Evolutionary conservation across 2,113 vertebrate genomes (phyloP), one percentile per base, ranked within the genome.

Genomic region (Lamprologus sp.): DNA sequence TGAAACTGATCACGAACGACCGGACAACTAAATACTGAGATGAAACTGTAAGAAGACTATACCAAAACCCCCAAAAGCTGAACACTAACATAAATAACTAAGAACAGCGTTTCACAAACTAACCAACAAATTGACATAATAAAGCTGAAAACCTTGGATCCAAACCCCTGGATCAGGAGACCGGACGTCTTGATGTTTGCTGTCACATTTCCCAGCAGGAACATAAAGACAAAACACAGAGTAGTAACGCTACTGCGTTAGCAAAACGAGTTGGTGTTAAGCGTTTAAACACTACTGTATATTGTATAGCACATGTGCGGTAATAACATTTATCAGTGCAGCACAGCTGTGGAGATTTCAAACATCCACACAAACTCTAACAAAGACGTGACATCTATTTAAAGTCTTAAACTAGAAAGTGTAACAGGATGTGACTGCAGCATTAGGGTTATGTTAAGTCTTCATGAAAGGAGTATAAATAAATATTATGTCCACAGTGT

Each of bases 141-240:
- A 7, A 65, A 65, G 60, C 19, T 37, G 31, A 1, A 35, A n/a
- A 37, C 17, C 10, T 0, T 35, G 4, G 6, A 37, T n/a, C 60
- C 60, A 37, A n/a, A 37, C 10, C 6, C 56, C 10, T 1, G 17
- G 60, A 65, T 37, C 60, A 37, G 60, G 10, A 65, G 4, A 5
- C 2, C 4, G 2, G 0, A 65, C 1, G 1, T 5, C 10, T 7
- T 3, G 17, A 65, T 12, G 60, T n/a, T 65, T 0, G 60, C 60
- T 12, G 40, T 75, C 9, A 28, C 15, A 1, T 11, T 19, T 28
- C 4, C 42, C 42, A 75, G 14, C 70, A 47, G 70, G 15, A 75
- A 47, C 9, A 75, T 47, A 28, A 75, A 28, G 68, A 45, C 21
- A 47, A 15, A 45, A 45, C 14, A 23, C 35, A 28, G 23, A 26